Percentiles rank a stretch among this genome's conserved stretches.
phyloP scores from a whole-genome alignment of 2,797 vertebrate species.

The Falco peregrinus region DNA sequence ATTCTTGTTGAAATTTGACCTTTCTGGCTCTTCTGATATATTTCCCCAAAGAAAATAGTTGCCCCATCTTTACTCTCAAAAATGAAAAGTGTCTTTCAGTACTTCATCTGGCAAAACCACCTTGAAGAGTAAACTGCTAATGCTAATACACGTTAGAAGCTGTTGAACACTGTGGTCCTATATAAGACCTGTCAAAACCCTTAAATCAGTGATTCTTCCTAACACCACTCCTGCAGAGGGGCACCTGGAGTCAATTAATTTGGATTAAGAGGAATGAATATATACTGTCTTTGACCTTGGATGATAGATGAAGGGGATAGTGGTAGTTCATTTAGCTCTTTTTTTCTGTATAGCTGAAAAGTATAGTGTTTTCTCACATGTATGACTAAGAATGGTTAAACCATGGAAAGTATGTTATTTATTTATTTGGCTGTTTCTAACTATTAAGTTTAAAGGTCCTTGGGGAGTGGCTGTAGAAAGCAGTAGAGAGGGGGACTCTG shows the following conservation, averaged over 20 bases:
- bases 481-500: not conserved
- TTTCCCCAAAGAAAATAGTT: not conserved
- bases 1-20: not conserved
- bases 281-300: not conserved
- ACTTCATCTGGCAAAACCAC: not conserved
- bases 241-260: slow-evolving; percentile 24
- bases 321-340: not conserved
- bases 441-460: not conserved
- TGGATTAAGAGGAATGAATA: not conserved
- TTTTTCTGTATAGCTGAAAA: not conserved
- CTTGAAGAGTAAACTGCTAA: not conserved
- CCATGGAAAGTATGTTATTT: not conserved
- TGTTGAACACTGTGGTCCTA: not conserved
- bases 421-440: not conserved
- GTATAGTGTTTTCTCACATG: not conserved
- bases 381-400: not conserved
- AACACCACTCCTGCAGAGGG: not conserved
- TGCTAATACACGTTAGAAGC: not conserved
- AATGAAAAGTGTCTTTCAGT: not conserved
- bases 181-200: not conserved
- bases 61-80: not conserved
- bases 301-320: not conserved
- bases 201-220: not conserved
- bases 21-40: not conserved
- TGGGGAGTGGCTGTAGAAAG: not conserved